A percentile compares a stretch with the other conserved stretches of the same genome.
These are phyloP conservation scores for Vicugna pacos DNA, from an alignment of 2,113 vertebrate genomes.

Conservation along the genomic window DNA sequence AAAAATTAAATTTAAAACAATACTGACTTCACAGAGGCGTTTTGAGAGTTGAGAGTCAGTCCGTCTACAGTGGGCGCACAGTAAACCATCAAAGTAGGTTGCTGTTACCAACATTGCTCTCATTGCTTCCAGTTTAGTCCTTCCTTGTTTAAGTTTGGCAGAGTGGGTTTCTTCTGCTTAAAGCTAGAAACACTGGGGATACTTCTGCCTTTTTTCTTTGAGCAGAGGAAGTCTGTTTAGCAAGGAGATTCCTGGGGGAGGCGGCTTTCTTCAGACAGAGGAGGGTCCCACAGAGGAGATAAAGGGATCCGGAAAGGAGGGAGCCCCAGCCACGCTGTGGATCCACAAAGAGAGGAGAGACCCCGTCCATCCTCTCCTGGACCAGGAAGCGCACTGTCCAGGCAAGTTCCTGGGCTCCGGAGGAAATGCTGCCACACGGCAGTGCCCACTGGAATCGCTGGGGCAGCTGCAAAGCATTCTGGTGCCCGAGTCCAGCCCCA, in stretches of 20 bases:
- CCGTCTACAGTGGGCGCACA: not conserved
- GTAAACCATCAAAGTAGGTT: not conserved
- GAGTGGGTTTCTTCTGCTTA: not conserved
- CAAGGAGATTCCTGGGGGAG: not conserved
- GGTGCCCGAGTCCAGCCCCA: not conserved
- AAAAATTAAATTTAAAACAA: no score
- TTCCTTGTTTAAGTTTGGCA: not conserved
- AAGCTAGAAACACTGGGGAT: not conserved
- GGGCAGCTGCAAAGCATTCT: rapidly evolving
- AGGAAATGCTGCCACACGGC: not conserved
- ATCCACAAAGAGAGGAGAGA: not conserved
- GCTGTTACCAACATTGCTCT: not conserved
- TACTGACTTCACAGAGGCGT: not conserved
- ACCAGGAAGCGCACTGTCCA: not conserved
- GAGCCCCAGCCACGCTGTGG: rapidly evolving
- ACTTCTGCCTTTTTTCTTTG: not conserved
- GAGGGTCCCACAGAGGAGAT: not conserved
- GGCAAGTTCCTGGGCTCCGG: not conserved
- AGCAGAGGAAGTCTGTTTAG: not conserved
- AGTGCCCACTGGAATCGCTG: not conserved
- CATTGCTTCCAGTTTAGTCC: not conserved
- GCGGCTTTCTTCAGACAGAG: not conserved
- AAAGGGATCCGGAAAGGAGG: not conserved
- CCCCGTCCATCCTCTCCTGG: not conserved
- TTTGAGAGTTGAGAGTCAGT: not conserved